These are phyloP conservation scores for Cyrtodaria siliqua DNA, from an alignment of 2,888 invertebrate genomes.

Conservation along the genomic window DNA sequence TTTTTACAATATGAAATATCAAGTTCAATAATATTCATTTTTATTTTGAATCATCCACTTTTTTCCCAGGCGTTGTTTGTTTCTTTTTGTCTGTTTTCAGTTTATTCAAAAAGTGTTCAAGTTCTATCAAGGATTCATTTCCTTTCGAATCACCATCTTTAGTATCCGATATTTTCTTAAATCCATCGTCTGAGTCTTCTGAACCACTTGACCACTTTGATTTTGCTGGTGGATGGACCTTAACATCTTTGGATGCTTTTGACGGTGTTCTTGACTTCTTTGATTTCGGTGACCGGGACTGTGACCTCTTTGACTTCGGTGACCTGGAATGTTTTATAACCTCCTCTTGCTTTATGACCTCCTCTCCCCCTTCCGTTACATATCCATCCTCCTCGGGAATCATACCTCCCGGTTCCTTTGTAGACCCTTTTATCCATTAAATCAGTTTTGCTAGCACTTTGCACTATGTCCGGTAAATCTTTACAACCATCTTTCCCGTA, in stretches of 20 bases:
- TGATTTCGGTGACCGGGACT: conserved; percentile 15
- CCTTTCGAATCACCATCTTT: no score
- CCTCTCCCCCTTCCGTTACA: not conserved
- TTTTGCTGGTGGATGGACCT: not conserved
- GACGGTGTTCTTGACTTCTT: conserved; percentile 18
- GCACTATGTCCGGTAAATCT: conserved; percentile 15
- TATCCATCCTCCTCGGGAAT: not conserved
- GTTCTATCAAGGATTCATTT: conserved; percentile 39
- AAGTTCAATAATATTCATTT: no score
- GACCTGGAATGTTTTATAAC: no score
- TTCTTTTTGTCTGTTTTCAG: conserved; percentile 42
- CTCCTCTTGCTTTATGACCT: no score
- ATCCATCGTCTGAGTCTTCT: conserved; percentile 6
- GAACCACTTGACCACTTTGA: conserved; percentile 39
- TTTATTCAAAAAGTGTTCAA: conserved; percentile 41
- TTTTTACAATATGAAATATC: no score
- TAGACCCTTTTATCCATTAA: conserved; percentile 22
- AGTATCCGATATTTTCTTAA: not conserved
- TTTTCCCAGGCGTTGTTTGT: conserved; percentile 5
- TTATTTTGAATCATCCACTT: not conserved
- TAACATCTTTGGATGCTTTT: no score
- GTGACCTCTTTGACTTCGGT: not conserved
- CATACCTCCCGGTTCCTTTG: no score
- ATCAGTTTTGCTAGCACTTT: conserved; percentile 15
- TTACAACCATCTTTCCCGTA: conserved; percentile 1